Percentiles rank a stretch among this genome's conserved stretches.
Evolutionary conservation across 1,140 invertebrate species (phyloP).

Genomic region (Papilio xuthus): DNA sequence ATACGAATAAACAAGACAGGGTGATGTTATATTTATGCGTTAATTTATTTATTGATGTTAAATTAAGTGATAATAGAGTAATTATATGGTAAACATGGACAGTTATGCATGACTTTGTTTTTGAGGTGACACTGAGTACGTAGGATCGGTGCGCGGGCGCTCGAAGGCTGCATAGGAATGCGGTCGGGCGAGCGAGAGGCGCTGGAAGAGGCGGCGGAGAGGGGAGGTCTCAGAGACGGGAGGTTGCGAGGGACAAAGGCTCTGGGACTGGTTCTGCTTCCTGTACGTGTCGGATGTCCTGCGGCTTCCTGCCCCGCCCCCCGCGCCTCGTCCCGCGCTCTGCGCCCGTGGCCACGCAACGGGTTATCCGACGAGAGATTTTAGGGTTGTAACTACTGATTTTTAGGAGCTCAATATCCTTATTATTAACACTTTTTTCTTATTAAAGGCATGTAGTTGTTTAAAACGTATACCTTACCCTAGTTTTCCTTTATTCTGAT

Average conservation of each 20-base stretch:
- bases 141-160: slow-evolving; percentile 61
- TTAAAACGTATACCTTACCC: background rate
- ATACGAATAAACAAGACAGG: background rate
- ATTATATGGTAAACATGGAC: background rate
- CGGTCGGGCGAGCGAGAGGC: slow-evolving; percentile 57
- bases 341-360: slow-evolving; percentile 56
- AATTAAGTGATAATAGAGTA: background rate
- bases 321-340: slow-evolving; percentile 44
- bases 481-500: no score
- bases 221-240: slow-evolving; percentile 54
- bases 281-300: slow-evolving; percentile 81
- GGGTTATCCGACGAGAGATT: slow-evolving; percentile 56
- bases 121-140: background rate
- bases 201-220: slow-evolving; percentile 41
- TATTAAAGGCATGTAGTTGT: background rate
- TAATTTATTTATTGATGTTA: background rate
- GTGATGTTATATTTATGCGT: background rate
- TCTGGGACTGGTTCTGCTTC: slow-evolving; percentile 78
- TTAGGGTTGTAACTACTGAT: slow-evolving; percentile 49
- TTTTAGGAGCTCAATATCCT: background rate
- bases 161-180: slow-evolving; percentile 72
- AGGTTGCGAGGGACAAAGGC: slow-evolving; percentile 76
- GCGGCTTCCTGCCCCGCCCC: slow-evolving; percentile 77
- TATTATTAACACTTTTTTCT: background rate
- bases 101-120: slow-evolving; percentile 28